Evolutionary conservation across 2,888 invertebrate species (phyloP), one percentile per base, ranked within the genome.

Genomic region (Erebia epiphron): DNA sequence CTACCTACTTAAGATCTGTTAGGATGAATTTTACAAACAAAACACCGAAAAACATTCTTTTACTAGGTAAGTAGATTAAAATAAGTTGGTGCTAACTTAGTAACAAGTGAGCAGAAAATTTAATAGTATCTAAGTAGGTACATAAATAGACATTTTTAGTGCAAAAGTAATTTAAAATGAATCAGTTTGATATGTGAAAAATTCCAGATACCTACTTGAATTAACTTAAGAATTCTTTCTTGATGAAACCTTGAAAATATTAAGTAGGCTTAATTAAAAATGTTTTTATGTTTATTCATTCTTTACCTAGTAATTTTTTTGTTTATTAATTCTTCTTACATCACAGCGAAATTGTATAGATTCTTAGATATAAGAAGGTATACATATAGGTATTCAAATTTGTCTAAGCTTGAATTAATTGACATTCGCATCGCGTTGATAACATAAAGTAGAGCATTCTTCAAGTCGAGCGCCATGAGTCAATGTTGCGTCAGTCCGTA

Each of bases 391-490:
- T 10, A 26, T 56, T 13, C 11, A 18, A 58, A 43, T 21, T 35
- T 68, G 13, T 35, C n/a, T n/a, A 65, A 43, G 41, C 26, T 67
- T 46, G n/a, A 67, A 65, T 62, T 70, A 54, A 73, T 74, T 74
- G 73, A 68, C 70, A 76, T 76, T 69, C 73, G 69, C 54, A 68
- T 67, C 69, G 68, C 76, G 69, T 74, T 67, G 61, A 75, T 64
- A 75, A 71, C 60, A 69, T 75, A 70, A 84, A 81, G 88, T 88
- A 85, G 88, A 89, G 89, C 83, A 73, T 80, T 85, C 72, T 84
- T 81, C 81, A 75, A 73, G 80, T 77, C 84, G 80, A 79, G 75
- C 76, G 72, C 70, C 78, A 72, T 76, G 75, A 79, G 75, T 79
- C 75, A 79, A 78, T 78, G 80, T 82, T 80, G 80, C 79, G 78